Evolutionary conservation across 2,113 vertebrate genomes (phyloP).

Genomic region (Peromyscus leucopus): DNA sequence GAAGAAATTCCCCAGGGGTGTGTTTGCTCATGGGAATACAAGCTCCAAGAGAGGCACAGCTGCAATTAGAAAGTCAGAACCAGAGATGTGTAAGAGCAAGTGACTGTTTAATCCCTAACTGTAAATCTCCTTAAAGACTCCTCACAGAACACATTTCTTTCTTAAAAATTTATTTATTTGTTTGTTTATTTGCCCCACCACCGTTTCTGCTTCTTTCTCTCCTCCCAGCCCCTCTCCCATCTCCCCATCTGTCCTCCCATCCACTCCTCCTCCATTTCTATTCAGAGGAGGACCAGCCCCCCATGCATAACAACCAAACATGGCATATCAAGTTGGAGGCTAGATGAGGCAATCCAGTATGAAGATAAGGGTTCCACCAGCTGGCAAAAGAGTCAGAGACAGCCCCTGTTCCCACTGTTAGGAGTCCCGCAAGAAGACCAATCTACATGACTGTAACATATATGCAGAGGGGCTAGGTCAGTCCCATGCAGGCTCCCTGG

Average conservation of each 20-base stretch:
- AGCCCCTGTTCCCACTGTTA: not conserved
- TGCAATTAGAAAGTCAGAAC: slow-evolving; percentile 27
- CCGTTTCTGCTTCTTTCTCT: not conserved
- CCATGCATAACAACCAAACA: not conserved
- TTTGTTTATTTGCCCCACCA: not conserved
- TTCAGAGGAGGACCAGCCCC: not conserved
- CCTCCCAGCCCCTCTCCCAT: not conserved
- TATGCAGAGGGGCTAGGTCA: not conserved
- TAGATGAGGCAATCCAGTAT: not conserved
- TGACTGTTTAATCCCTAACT: not conserved
- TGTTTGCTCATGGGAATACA: not conserved
- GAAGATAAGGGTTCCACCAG: not conserved
- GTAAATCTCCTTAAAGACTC: not conserved
- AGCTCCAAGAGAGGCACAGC: not conserved
- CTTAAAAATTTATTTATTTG: no score
- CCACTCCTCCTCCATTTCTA: not conserved
- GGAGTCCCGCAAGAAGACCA: not conserved
- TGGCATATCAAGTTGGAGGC: not conserved
- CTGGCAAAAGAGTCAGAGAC: not conserved
- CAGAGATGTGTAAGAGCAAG: not conserved
- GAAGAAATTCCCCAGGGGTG: not conserved
- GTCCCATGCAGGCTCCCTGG: not conserved
- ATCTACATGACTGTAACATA: not conserved
- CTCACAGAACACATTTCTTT: not conserved
- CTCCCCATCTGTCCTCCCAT: not conserved